Conservation (phyloP, 2,797 vertebrate species). For the Tinamus major region DNA sequence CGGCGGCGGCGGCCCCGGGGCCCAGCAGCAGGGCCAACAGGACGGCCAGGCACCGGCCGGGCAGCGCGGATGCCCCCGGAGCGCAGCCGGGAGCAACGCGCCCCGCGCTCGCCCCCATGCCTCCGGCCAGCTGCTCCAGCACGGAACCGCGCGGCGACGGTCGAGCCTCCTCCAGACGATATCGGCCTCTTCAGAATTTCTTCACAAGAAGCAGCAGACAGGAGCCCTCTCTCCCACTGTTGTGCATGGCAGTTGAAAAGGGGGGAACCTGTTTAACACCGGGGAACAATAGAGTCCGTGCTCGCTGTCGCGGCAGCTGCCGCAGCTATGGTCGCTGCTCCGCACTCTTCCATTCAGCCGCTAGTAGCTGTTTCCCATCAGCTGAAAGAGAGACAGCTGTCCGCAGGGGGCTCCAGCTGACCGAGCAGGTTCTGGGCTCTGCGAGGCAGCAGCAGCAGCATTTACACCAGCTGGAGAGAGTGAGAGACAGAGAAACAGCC, state of each 20-base stretch:
- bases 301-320: slow-evolving; percentile 13
- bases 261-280: slow-evolving; percentile 75
- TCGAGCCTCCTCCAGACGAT: background rate
- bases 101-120: slow-evolving; percentile 83
- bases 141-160: background rate
- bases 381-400: slow-evolving; percentile 78
- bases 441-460: slow-evolving; percentile 80
- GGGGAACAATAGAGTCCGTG: slow-evolving; percentile 81
- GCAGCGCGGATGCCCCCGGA: slow-evolving; percentile 58
- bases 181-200: slow-evolving; percentile 49
- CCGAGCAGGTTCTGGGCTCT: slow-evolving; percentile 80
- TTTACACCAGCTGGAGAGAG: slow-evolving; percentile 81
- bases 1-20: slow-evolving; percentile 68
- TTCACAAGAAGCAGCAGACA: background rate
- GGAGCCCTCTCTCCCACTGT: slow-evolving; percentile 57
- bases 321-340: slow-evolving; percentile 82
- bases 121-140: slow-evolving; percentile 79
- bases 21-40: slow-evolving; percentile 83
- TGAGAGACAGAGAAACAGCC: slow-evolving; percentile 58
- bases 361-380: slow-evolving; percentile 74
- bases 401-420: slow-evolving; percentile 82
- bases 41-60: slow-evolving; percentile 74
- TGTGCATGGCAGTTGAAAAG: slow-evolving; percentile 79
- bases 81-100: slow-evolving; percentile 68
- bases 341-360: slow-evolving; percentile 79